Base-by-base conservation (phyloP, 2,888 invertebrate species). In the Eupithecia exiguata region DNA sequence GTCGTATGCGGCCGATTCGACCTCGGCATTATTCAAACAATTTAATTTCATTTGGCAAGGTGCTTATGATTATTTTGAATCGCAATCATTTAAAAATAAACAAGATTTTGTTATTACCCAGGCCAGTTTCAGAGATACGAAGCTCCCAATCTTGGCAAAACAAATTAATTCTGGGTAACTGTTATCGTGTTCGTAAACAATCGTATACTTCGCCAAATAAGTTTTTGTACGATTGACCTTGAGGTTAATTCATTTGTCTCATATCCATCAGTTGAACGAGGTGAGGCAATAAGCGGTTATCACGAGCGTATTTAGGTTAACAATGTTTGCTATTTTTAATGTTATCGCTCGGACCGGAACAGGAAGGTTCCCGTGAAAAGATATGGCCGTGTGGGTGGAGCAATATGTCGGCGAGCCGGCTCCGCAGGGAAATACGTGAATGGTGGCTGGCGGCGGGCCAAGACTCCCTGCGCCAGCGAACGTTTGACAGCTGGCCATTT, bases 291-390 rank as follows among this genome's bases (percentile, higher is more conserved):
- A 35, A 38, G 36, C 67, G 36, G 35, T 68, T 36, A 75, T 71
- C 70, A 58, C 67, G 30, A 53, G 62, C 74, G 63, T 72, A 77
- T 78, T 70, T 66, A 69, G 77, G 69, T 76, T 73, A 75, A 68
- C 68, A 74, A 77, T 75, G 77, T 80, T 71, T 61, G 69, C 53
- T 74, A 74, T 75, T 71, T n/a, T 77, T 79, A 79, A 78, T 71
- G 66, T 63, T 70, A 71, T 62, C 70, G 71, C 72, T 77, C 78
- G 83, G 75, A 87, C 88, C 90, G 92, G 92, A 92, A 92, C 88
- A 89, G 89, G 89, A 90, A 89, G 87, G 85, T 84, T 84, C 82
- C 82, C 82, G 81, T 77, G 80, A 79, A 79, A 78, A 81, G 79
- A 84, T 82, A 78, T 83, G 78, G 80, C 67, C 74, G 80, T 76